Evolutionary conservation across 2,888 invertebrate genomes (phyloP).

Genomic region (Acleris sparsana): DNA sequence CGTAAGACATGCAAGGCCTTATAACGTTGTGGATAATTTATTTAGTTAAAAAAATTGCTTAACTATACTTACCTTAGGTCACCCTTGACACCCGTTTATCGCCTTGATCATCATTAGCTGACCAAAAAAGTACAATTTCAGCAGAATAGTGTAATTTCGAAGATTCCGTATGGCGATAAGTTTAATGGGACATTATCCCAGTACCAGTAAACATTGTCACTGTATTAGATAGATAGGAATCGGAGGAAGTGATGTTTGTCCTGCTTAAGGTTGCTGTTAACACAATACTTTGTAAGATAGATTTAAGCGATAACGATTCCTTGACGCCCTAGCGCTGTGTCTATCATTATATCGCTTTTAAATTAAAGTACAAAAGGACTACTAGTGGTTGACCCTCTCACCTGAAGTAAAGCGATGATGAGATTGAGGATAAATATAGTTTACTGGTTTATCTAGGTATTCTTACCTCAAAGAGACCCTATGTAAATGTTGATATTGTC

Average conservation of each 20-base stretch:
- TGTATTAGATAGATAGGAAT: slow-evolving; percentile 41
- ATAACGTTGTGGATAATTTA: too few relatives aligned
- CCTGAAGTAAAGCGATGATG: too few relatives aligned
- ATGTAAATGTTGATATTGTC: neutral
- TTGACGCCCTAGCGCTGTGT: neutral
- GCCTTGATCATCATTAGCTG: neutral
- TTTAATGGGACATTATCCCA: neutral
- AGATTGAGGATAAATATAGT: neutral
- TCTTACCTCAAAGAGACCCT: neutral
- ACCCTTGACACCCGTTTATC: slow-evolving; percentile 4
- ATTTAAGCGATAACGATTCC: slow-evolving; percentile 1
- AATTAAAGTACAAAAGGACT: too few relatives aligned
- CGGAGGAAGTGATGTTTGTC: slow-evolving; percentile 56
- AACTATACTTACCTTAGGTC: neutral
- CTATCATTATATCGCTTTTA: too few relatives aligned
- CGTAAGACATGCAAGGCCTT: too few relatives aligned
- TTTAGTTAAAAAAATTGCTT: neutral
- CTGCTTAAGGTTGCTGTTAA: slow-evolving; percentile 44
- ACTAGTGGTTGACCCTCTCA: too few relatives aligned
- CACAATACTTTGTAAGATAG: neutral
- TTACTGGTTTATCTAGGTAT: neutral
- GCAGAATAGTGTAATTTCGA: slow-evolving; percentile 7
- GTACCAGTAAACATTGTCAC: slow-evolving; percentile 6
- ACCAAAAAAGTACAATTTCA: slow-evolving; percentile 9
- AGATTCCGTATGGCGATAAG: slow-evolving; percentile 14